Evolutionary conservation across 2,113 vertebrate species (phyloP).

Genomic region (Anguilla rostrata): DNA sequence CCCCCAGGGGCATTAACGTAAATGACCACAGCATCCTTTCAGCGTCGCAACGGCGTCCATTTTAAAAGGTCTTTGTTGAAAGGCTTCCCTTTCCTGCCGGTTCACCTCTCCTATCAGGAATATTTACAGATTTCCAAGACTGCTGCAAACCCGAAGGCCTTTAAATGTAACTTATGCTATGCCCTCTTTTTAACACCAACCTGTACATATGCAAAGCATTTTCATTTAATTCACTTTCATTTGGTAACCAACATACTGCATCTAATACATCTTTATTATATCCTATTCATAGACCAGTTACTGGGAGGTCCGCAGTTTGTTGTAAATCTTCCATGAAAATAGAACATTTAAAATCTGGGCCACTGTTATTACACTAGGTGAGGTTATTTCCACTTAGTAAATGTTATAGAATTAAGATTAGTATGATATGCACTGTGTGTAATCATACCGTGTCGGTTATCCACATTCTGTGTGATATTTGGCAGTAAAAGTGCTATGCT

Average conservation of each 20-base stretch:
- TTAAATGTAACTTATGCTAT: neutral
- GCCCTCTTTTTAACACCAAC: neutral
- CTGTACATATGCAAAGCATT: neutral
- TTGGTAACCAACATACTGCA: neutral
- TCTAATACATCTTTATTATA: neutral
- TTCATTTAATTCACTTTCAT: neutral
- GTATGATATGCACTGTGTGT: neutral
- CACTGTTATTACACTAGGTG: neutral
- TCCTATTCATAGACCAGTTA: neutral
- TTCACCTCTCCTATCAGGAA: neutral
- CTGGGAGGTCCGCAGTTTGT: neutral
- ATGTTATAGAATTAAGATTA: neutral
- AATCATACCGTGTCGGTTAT: neutral
- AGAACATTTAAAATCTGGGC: neutral
- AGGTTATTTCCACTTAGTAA: neutral
- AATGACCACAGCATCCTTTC: conserved; percentile 28
- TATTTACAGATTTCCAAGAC: neutral
- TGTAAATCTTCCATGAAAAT: neutral
- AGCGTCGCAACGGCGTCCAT: neutral
- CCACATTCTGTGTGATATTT: neutral
- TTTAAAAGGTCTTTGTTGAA: neutral
- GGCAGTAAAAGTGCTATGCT: no score
- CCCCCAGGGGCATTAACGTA: neutral
- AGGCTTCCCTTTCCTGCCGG: neutral
- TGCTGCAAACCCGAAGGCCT: neutral